These are phyloP conservation scores for Lethrus apterus DNA, from an alignment of 1,140 invertebrate species.

Conservation along the genomic window DNA sequence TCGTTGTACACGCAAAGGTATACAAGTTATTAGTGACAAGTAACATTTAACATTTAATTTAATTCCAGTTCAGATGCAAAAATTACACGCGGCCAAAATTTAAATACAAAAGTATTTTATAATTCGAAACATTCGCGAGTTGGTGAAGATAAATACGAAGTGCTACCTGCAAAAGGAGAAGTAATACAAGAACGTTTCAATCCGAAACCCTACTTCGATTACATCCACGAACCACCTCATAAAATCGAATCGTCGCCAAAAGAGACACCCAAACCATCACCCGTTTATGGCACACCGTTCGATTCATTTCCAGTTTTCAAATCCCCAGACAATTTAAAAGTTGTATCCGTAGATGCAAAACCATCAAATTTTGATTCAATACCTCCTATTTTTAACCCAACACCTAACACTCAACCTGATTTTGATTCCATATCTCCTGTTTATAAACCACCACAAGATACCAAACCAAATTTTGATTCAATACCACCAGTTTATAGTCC, in stretches of 20 bases:
- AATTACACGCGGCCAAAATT: constrained; percentile 21
- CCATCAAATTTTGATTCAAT: constrained; percentile 12
- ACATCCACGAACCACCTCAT: constrained; percentile 16
- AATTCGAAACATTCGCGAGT: constrained; percentile 20
- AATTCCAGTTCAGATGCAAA: constrained; percentile 27
- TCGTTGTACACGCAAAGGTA: constrained; percentile 34
- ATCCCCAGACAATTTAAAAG: constrained; percentile 12
- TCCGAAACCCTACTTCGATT: constrained; percentile 33
- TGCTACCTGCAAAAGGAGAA: constrained; percentile 33
- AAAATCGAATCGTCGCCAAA: background rate
- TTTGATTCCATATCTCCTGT: background rate
- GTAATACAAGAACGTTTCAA: constrained; percentile 36
- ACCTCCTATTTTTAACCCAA: too few species aligned
- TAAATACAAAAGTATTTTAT: constrained; percentile 24
- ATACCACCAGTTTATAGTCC: too few species aligned
- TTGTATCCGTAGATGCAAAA: constrained; percentile 10
- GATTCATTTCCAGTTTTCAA: constrained; percentile 16
- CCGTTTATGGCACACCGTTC: constrained; percentile 8
- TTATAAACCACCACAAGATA: constrained; percentile 9
- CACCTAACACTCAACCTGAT: background rate
- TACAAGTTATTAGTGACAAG: constrained; percentile 5
- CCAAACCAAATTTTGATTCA: constrained; percentile 11
- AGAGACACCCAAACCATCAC: constrained; percentile 6
- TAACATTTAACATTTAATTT: constrained; percentile 4
- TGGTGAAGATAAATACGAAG: constrained; percentile 20